phyloP scores from a whole-genome alignment of 2,888 invertebrate species.

The Candidula unifasciata region DNA sequence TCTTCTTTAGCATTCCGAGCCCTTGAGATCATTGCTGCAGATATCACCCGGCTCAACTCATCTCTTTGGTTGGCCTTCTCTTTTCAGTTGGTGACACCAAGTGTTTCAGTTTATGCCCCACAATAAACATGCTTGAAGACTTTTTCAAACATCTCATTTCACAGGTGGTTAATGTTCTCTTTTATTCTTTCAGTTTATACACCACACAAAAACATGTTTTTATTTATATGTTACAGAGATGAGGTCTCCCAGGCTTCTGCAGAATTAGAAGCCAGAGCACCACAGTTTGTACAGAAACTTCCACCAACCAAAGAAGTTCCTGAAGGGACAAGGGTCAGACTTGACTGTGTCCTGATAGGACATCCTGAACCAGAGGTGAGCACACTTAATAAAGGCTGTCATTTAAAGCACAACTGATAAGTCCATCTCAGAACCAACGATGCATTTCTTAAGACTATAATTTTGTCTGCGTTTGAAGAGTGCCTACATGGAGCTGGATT shows the following conservation, averaged over 20 bases:
- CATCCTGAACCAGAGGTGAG: slow-evolving; percentile 79
- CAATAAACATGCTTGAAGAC: too few relatives aligned
- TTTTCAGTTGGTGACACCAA: too few relatives aligned
- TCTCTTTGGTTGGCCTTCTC: too few relatives aligned
- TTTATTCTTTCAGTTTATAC: background rate
- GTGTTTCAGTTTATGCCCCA: background rate
- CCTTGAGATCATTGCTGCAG: too few relatives aligned
- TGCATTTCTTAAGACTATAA: background rate
- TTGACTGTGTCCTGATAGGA: slow-evolving; percentile 79
- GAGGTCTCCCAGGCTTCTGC: slow-evolving; percentile 80
- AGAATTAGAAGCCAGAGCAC: slow-evolving; percentile 83
- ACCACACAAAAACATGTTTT: background rate
- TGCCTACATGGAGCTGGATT: too few relatives aligned
- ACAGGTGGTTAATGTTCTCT: background rate
- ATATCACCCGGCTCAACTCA: too few relatives aligned
- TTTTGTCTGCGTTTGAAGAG: too few relatives aligned
- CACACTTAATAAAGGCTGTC: background rate
- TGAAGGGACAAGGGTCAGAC: slow-evolving; percentile 74
- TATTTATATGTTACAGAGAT: slow-evolving; percentile 15
- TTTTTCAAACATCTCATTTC: too few relatives aligned
- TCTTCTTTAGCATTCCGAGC: too few relatives aligned
- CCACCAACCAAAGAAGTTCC: slow-evolving; percentile 70
- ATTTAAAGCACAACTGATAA: background rate
- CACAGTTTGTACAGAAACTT: slow-evolving; percentile 72
- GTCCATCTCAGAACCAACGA: background rate